Conservation (phyloP, 2,113 vertebrate species). For the Gallinago paraguaiae region DNA sequence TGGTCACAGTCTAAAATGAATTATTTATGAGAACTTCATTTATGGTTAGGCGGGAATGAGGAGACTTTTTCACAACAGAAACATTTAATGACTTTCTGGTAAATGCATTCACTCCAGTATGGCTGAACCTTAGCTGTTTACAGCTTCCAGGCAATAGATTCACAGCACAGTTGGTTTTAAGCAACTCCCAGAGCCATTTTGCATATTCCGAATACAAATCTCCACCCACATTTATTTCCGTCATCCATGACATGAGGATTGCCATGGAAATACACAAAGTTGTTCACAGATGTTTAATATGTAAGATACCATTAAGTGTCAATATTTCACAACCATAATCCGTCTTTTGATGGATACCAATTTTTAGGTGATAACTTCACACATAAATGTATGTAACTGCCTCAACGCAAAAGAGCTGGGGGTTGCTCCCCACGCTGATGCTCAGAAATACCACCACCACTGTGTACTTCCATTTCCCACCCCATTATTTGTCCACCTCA, state of each 20-base stretch:
- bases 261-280: not conserved
- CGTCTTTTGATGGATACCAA: not conserved
- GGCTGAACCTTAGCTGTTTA: not conserved
- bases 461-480: not conserved
- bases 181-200: not conserved
- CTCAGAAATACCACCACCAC: not conserved
- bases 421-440: not conserved
- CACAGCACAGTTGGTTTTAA: not conserved
- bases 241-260: not conserved
- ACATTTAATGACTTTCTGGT: not conserved
- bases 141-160: not conserved
- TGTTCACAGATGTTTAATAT: not conserved
- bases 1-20: not conserved
- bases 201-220: not conserved
- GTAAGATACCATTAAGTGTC: not conserved
- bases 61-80: not conserved
- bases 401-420: not conserved
- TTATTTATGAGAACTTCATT: slow-evolving; percentile 17
- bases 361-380: not conserved
- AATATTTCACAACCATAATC: not conserved
- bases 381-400: not conserved
- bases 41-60: not conserved
- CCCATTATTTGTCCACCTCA: not conserved
- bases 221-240: not conserved
- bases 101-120: not conserved